Evolutionary conservation across 2,797 vertebrate species (phyloP).

Genomic region (Ptychadena robeensis): DNA sequence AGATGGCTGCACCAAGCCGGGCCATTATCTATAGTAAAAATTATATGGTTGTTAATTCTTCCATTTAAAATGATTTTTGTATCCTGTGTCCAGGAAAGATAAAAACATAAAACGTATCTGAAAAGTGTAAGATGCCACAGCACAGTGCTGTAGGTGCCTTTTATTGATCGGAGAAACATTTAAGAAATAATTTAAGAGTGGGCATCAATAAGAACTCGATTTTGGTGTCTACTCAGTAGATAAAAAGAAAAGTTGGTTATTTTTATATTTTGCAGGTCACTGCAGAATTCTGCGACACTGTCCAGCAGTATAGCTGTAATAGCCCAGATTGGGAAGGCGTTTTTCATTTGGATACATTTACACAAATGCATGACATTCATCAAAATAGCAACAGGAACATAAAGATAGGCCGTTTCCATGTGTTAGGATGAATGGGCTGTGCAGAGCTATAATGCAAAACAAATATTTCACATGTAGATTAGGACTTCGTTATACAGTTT

Average conservation of each 20-base stretch:
- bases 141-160: slow-evolving; percentile 1
- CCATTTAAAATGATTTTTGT: not conserved
- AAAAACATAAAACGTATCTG: not conserved
- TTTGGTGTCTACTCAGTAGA: not conserved
- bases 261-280: not conserved
- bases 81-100: not conserved
- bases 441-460: slow-evolving; percentile 38
- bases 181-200: not conserved
- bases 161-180: not conserved
- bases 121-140: not conserved
- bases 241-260: not conserved
- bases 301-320: not conserved
- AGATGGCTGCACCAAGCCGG: not conserved
- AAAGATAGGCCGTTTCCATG: slow-evolving; percentile 25
- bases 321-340: slow-evolving; percentile 8
- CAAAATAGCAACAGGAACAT: slow-evolving; percentile 30
- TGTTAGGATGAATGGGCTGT: slow-evolving; percentile 37
- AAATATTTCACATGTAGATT: slow-evolving; percentile 53
- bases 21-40: not conserved
- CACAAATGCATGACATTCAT: slow-evolving; percentile 43
- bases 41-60: slow-evolving; percentile 2
- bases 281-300: not conserved
- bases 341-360: slow-evolving; percentile 29
- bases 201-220: not conserved
- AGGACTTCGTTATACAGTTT: slow-evolving; percentile 46